Percentiles rank a stretch among this genome's conserved stretches.
Conservation (phyloP, 2,888 invertebrate genomes). For the Drosophila setosimentum region DNA sequence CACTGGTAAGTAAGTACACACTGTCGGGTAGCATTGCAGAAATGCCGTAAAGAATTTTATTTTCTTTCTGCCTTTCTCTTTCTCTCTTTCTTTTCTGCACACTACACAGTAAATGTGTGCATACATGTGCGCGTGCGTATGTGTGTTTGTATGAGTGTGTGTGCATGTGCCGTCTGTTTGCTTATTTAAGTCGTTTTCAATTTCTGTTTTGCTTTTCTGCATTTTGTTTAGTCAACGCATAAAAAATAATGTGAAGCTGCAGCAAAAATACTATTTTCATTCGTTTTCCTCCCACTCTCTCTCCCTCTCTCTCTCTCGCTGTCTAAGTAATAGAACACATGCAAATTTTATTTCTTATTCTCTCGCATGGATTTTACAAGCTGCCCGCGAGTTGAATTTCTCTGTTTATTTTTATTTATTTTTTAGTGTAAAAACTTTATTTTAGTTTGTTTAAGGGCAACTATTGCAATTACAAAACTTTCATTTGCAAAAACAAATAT, state of each 20-base stretch:
- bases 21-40: slow-evolving; percentile 1
- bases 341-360: slow-evolving; percentile 56
- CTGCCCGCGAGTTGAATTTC: background rate
- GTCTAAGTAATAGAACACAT: slow-evolving; percentile 43
- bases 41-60: slow-evolving; percentile 46
- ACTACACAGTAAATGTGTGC: slow-evolving; percentile 17
- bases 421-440: slow-evolving; percentile 49
- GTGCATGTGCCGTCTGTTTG: slow-evolving; percentile 53
- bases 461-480: slow-evolving; percentile 73
- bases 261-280: slow-evolving; percentile 47
- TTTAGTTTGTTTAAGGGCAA: slow-evolving; percentile 44
- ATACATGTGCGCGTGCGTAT: background rate
- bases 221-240: slow-evolving; percentile 74
- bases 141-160: slow-evolving; percentile 20
- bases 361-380: slow-evolving; percentile 43
- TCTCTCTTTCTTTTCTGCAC: slow-evolving; percentile 4
- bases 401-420: slow-evolving; percentile 36
- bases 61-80: slow-evolving; percentile 6
- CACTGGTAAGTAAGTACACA: slow-evolving; percentile 22
- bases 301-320: background rate
- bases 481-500: slow-evolving; percentile 48
- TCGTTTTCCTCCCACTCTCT: slow-evolving; percentile 7
- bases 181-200: slow-evolving; percentile 78
- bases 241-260: slow-evolving; percentile 72
- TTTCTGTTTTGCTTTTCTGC: slow-evolving; percentile 74